phyloP scores from a whole-genome alignment of 2,797 vertebrate genomes.

The Tamandua tetradactyla region DNA sequence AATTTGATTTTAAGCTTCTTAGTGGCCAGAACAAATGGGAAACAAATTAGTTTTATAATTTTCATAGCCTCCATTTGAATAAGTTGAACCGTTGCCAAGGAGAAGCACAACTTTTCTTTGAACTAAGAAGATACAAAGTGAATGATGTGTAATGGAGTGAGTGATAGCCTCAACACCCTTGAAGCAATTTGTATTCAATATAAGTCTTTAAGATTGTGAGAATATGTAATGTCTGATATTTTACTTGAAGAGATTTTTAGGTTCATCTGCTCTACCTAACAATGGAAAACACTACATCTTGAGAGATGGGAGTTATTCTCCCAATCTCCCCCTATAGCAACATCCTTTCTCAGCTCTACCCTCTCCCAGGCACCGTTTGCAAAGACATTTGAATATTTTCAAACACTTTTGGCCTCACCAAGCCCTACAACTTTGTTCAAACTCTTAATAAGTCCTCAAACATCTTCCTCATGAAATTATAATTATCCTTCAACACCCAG shows the following conservation, averaged over 20 bases:
- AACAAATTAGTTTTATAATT: neutral
- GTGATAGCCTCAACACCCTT: neutral
- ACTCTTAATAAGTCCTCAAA: neutral
- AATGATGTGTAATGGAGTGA: neutral
- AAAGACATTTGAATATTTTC: neutral
- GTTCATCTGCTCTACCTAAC: neutral
- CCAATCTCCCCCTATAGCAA: neutral
- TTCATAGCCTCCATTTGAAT: neutral
- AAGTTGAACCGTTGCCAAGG: neutral
- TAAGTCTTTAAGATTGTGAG: neutral
- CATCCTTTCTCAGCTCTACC: neutral
- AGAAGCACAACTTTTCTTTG: conserved; percentile 17
- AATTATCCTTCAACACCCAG: neutral
- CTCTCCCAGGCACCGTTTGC: neutral
- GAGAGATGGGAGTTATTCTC: neutral
- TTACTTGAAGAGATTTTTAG: neutral
- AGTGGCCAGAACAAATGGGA: neutral
- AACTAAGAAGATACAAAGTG: neutral
- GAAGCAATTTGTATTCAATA: neutral
- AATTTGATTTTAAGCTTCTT: neutral
- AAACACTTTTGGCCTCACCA: neutral
- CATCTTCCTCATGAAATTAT: neutral
- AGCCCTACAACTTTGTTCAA: neutral
- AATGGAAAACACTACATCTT: neutral
- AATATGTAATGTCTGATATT: neutral